Evolutionary conservation across 2,797 vertebrate species (phyloP).

Genomic region (Simalia tracyae): DNA sequence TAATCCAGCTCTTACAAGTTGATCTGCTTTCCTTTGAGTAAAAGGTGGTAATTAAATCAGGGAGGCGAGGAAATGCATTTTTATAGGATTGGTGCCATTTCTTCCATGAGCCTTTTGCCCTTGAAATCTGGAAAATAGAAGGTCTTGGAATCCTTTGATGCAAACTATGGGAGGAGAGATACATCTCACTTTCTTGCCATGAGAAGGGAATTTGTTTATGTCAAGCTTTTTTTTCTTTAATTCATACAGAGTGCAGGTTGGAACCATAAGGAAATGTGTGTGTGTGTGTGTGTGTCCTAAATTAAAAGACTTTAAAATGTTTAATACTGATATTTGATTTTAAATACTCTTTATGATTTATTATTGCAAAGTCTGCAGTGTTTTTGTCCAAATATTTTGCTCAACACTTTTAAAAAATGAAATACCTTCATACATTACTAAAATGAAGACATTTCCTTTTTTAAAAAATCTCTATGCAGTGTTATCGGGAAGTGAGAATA

Average conservation of each 20-base stretch:
- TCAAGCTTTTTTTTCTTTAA: no score
- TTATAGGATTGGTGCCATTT: not conserved
- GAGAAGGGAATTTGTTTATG: not conserved
- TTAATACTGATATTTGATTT: not conserved
- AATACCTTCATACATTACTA: not conserved
- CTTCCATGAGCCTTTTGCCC: not conserved
- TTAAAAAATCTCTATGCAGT: not conserved
- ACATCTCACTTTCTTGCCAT: not conserved
- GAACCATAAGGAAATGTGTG: not conserved
- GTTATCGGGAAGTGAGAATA: not conserved
- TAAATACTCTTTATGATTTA: not conserved
- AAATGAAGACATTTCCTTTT: not conserved
- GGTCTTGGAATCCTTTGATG: no score
- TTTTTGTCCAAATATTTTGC: not conserved
- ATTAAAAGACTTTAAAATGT: not conserved
- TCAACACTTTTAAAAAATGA: not conserved
- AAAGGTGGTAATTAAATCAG: constrained; percentile 25
- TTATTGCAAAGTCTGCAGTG: not conserved
- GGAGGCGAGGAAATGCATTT: constrained; percentile 5
- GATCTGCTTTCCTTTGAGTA: not conserved
- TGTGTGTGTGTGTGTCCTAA: not conserved
- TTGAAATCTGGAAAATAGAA: not conserved
- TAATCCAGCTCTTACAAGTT: not conserved
- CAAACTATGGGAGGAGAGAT: not conserved
- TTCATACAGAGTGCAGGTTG: not conserved